Evolutionary conservation across 1,140 invertebrate species (phyloP).

Genomic region (Planococcus citri): DNA sequence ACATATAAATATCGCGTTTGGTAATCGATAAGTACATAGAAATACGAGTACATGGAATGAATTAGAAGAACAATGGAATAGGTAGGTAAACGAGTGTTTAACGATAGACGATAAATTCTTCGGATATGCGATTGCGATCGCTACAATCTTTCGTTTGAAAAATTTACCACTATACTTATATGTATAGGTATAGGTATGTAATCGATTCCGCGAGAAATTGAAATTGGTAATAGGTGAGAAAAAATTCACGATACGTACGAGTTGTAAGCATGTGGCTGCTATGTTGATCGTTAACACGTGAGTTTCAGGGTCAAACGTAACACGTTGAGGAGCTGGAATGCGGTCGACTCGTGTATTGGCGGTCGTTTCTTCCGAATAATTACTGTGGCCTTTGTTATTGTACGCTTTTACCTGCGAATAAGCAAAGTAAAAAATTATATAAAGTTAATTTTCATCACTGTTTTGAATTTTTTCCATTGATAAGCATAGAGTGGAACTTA

Average conservation of each 20-base stretch:
- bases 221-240: no score
- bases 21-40: no score
- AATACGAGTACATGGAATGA: no score
- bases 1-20: no score
- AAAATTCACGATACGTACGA: constrained; percentile 43
- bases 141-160: no score
- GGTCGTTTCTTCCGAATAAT: constrained; percentile 66
- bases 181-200: no score
- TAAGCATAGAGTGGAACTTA: constrained; percentile 28
- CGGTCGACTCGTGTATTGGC: constrained; percentile 68
- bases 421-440: constrained; percentile 22
- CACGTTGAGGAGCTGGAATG: constrained; percentile 64
- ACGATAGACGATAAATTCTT: no score
- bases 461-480: no score
- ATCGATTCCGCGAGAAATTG: no score
- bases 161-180: no score
- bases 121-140: no score
- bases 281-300: constrained; percentile 61
- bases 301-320: constrained; percentile 64
- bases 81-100: no score
- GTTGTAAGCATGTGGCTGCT: constrained; percentile 54
- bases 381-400: constrained; percentile 70
- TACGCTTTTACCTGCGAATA: constrained; percentile 62
- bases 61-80: not conserved
- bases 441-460: not conserved